Base-by-base conservation (phyloP, 2,888 invertebrate genomes). In the Lycocerus yunnanus region DNA sequence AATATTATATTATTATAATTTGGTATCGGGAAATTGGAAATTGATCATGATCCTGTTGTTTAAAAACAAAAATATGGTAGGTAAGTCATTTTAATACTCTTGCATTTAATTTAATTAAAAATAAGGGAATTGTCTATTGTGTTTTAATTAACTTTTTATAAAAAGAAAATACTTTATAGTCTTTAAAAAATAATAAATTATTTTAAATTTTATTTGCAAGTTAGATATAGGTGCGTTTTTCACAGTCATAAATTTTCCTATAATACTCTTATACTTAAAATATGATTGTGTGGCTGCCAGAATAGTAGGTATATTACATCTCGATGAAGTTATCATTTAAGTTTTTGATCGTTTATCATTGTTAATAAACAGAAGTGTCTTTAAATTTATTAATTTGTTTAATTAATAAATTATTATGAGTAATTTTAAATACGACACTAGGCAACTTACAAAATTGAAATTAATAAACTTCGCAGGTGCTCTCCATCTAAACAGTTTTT, bases 151-250 rank as follows among this genome's bases (percentile, higher is more conserved):
- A 83, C 83, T 84, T 82, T 80, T 82, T 83, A 81, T 83, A 83
- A 81, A 78, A 75, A 78, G 79, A 78, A 80, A 83, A 82, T 82
- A 80, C 82, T 83, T 83, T 82, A 81, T 81, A 82, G 81, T 81
- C 76, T 72, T 71, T 75, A 78, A 73, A 80, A 80, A 79, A 77
- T 80, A 80, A 83, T 81, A 82, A 81, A 82, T 80, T 80, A 80
- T 78, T 77, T 76, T 79, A 81, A 84, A 82, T 82, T 82, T 79
- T 79, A 78, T 80, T 78, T 80, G 82, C 84, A 84, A 84, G 83
- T 84, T 83, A 82, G 82, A 83, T 84, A 82, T 84, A 83, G 83
- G 83, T 43, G 8, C n/a, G 43, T 83, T 84, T 83, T 82, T 79
- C 78, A 78, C 79, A 80, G 81, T 81, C 82, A 81, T 84, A 84